These are phyloP conservation scores for Suricata suricatta DNA, from an alignment of 2,113 vertebrate genomes.

Conservation along the genomic window DNA sequence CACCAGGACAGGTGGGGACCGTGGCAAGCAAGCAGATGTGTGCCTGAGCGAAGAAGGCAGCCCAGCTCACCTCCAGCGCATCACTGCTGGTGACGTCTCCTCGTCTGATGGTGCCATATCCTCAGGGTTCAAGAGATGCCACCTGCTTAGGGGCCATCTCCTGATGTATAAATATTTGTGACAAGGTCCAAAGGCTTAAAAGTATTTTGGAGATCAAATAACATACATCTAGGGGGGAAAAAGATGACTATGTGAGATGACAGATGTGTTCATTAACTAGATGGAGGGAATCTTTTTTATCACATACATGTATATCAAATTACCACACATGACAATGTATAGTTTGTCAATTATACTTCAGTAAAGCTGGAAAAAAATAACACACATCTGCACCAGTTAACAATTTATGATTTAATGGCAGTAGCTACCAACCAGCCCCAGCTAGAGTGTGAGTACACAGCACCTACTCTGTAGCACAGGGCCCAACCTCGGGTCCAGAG, in stretches of 20 bases:
- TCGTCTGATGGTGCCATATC: too few species aligned
- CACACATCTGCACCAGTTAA: not conserved
- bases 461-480: not conserved
- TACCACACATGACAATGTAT: too few species aligned
- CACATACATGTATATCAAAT: not conserved
- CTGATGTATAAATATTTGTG: not conserved
- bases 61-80: not conserved
- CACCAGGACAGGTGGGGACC: too few species aligned
- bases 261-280: not conserved
- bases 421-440: not conserved
- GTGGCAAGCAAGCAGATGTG: rapidly evolving
- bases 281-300: not conserved
- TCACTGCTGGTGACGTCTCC: not conserved
- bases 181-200: not conserved
- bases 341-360: not conserved
- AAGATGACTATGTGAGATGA: not conserved
- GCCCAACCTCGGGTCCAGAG: rapidly evolving
- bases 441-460: too few species aligned
- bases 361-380: not conserved
- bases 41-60: not conserved
- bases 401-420: not conserved
- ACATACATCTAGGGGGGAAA: not conserved
- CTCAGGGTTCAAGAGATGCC: not conserved
- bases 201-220: not conserved
- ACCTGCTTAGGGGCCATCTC: not conserved